These are phyloP conservation scores for Xestia rhomboidea DNA, from an alignment of 2,888 invertebrate genomes.

Conservation along the genomic window DNA sequence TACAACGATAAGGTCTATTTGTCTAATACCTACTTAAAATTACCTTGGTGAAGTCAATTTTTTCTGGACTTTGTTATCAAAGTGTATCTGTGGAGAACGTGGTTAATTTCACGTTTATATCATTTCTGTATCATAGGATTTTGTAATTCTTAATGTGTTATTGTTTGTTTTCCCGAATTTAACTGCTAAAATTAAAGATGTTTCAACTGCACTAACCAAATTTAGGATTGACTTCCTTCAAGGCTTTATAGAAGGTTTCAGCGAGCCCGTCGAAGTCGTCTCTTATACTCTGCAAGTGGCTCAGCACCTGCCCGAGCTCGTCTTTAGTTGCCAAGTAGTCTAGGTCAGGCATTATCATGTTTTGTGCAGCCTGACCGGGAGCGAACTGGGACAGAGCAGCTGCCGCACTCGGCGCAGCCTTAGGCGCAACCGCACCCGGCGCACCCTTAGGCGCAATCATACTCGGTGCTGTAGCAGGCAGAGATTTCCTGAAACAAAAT, in stretches of 20 bases:
- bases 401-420: not conserved
- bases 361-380: not conserved
- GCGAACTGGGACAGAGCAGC: no score
- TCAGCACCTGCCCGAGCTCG: slow-evolving; percentile 39
- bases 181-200: not conserved
- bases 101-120: no score
- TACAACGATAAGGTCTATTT: not conserved
- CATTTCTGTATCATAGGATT: no score
- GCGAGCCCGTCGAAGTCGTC: slow-evolving; percentile 24
- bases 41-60: not conserved
- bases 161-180: not conserved
- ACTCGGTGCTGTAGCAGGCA: no score
- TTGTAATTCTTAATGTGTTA: no score
- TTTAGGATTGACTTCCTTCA: slow-evolving; percentile 32
- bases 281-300: slow-evolving; percentile 24
- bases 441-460: not conserved
- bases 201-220: slow-evolving; percentile 47
- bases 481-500: no score
- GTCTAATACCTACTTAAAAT: not conserved
- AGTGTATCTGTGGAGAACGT: not conserved
- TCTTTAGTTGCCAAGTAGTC: slow-evolving; percentile 33
- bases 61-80: not conserved
- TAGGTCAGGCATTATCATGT: not conserved
- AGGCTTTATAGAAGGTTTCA: slow-evolving; percentile 23
- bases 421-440: not conserved